Base-by-base conservation (phyloP, 2,113 vertebrate genomes). In the Hippocampus guttulatus region DNA sequence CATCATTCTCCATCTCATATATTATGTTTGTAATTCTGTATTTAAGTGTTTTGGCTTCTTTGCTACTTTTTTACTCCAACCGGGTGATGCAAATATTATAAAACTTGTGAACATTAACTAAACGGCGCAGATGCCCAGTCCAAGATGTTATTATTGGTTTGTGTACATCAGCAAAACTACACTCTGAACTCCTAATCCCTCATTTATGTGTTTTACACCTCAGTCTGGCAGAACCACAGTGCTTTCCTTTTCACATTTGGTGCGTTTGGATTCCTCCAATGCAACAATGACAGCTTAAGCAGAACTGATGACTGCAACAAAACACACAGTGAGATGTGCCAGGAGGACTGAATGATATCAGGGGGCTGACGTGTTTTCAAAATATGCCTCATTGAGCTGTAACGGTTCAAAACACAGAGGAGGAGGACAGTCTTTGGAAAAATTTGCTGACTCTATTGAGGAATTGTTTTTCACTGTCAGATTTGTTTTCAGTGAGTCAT, bases 361-460 rank as follows among this genome's bases (percentile, higher is more conserved):
- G 69, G 81, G 70, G 75, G 57, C 69, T 88, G 82, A 83, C 73
- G 69, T 78, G 81, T 76, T 88, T 81, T 81, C 76, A 76, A 80
- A 84, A 82, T 77, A 67, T 71, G 73, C 71, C 79, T 79, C 57
- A 63, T 66, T 87, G 76, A 88, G 78, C 81, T 77, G 83, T 73
- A 82, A 45, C 70, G 64, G 73, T 78, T 72, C 67, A 71, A 77
- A 87, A 80, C 78, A 79, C 78, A 82, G 75, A 77, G 74, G 63
- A 67, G 79, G 68, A 67, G 79, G 68, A 78, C 81, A 81, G 84
- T 81, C 84, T 86, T 87, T 81, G 81, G 81, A 78, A 23, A 80
- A 87, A 85, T 79, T 47, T 85, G 82, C 83, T 88, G 85, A 88
- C 73, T 88, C 84, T 80, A 68, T 69, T 81, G 77, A 84, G 84